Conservation (phyloP, 2,888 invertebrate species). For the Apodemia duryi region DNA sequence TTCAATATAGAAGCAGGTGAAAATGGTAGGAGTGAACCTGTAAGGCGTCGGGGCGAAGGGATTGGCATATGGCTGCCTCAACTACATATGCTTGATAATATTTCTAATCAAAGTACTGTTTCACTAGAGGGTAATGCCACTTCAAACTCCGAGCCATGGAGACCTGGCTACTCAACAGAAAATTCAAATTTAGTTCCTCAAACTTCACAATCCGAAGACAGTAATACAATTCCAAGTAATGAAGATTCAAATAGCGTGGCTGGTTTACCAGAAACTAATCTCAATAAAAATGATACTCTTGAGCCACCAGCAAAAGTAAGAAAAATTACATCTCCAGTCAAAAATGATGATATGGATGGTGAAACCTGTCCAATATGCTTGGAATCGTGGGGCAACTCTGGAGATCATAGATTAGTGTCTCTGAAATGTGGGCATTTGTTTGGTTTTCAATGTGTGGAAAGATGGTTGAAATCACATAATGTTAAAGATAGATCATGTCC, state of each 20-base stretch:
- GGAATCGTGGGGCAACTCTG: constrained; percentile 92
- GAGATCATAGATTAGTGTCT: constrained; percentile 91
- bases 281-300: constrained; percentile 25
- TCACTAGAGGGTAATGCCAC: constrained; percentile 7
- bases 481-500: constrained; percentile 86
- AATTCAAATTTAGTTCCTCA: constrained; percentile 33
- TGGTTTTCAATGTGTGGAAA: constrained; percentile 87
- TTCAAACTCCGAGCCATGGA: constrained; percentile 24
- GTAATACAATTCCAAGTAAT: constrained; percentile 29
- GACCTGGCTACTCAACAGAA: constrained; percentile 26
- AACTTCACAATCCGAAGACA: constrained; percentile 31
- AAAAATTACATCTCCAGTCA: constrained; percentile 42
- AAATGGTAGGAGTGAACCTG: background rate
- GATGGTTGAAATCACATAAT: constrained; percentile 83
- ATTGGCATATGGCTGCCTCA: constrained; percentile 6
- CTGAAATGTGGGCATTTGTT: constrained; percentile 96
- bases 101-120: constrained; percentile 13
- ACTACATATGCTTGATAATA: constrained; percentile 2
- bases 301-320: constrained; percentile 54
- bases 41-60: background rate
- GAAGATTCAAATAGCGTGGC: constrained; percentile 38
- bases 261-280: constrained; percentile 34
- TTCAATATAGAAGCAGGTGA: constrained; percentile 15
- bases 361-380: constrained; percentile 92
- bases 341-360: constrained; percentile 79